Evolutionary conservation across 2,797 vertebrate genomes (phyloP).

Genomic region (Phalanger gymnotis): DNA sequence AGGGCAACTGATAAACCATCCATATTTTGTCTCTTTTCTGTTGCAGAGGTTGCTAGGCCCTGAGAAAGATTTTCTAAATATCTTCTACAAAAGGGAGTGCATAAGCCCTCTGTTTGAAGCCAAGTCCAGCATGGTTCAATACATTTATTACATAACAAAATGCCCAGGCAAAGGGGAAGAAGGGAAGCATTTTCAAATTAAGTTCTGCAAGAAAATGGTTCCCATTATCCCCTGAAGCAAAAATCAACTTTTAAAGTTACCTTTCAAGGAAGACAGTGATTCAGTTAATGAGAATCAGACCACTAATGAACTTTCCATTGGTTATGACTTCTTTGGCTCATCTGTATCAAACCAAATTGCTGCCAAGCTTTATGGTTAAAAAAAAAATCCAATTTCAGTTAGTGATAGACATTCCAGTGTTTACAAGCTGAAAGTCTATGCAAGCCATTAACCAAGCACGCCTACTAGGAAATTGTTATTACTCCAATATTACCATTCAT

Average conservation of each 20-base stretch:
- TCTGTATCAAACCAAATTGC: slow-evolving; percentile 56
- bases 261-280: slow-evolving; percentile 30
- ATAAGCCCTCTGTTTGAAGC: slow-evolving; percentile 57
- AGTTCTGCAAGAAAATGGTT: slow-evolving; percentile 16
- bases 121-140: slow-evolving; percentile 64
- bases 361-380: slow-evolving; percentile 54
- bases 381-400: slow-evolving; percentile 46
- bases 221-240: neutral
- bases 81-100: slow-evolving; percentile 50
- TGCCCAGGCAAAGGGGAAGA: slow-evolving; percentile 53
- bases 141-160: slow-evolving; percentile 68
- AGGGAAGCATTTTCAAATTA: slow-evolving; percentile 56
- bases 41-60: slow-evolving; percentile 68
- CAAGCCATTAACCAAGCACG: slow-evolving; percentile 86
- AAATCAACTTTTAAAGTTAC: slow-evolving; percentile 38
- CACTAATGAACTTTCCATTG: slow-evolving; percentile 25
- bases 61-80: slow-evolving; percentile 74
- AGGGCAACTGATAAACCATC: slow-evolving; percentile 76
- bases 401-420: slow-evolving; percentile 47
- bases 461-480: slow-evolving; percentile 85
- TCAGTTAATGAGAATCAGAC: slow-evolving; percentile 49
- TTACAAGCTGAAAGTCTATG: slow-evolving; percentile 81
- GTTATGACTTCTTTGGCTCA: neutral
- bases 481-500: slow-evolving; percentile 82
- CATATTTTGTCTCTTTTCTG: slow-evolving; percentile 77